Conservation (phyloP, 1,140 invertebrate species). For the Drosophila burlai region DNA sequence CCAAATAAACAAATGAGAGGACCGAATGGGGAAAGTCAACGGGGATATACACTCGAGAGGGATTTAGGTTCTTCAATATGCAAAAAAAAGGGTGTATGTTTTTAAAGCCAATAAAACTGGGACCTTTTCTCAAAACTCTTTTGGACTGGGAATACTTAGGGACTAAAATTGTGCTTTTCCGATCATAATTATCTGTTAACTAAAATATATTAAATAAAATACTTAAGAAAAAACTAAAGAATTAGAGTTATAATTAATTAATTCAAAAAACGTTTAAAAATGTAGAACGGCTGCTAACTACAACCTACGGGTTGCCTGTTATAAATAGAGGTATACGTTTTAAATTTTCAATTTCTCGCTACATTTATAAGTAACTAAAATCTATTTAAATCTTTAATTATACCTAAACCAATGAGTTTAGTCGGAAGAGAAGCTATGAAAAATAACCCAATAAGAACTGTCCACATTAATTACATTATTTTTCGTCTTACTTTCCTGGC, state of each 20-base stretch:
- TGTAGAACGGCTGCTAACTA: no score
- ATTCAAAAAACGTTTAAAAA: no score
- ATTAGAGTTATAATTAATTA: background rate
- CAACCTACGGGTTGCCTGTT: no score
- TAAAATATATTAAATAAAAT: background rate
- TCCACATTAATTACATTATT: constrained; percentile 19
- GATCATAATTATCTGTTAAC: background rate
- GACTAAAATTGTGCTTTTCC: no score
- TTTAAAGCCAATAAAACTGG: background rate
- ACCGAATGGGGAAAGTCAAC: constrained; percentile 3
- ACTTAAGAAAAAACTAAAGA: background rate
- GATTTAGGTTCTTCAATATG: constrained; percentile 17
- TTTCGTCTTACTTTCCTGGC: background rate
- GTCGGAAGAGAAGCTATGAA: background rate
- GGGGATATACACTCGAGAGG: constrained; percentile 14
- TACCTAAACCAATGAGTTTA: background rate
- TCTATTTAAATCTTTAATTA: no score
- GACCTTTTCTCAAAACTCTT: background rate
- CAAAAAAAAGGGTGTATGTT: constrained; percentile 14
- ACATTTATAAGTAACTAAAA: background rate
- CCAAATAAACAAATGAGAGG: constrained; percentile 28
- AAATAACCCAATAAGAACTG: constrained; percentile 1
- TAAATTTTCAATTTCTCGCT: background rate
- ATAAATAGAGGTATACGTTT: no score
- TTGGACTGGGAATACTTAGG: background rate